Evolutionary conservation across 2,888 invertebrate species (phyloP).

Genomic region (Ametastegia equiseti): DNA sequence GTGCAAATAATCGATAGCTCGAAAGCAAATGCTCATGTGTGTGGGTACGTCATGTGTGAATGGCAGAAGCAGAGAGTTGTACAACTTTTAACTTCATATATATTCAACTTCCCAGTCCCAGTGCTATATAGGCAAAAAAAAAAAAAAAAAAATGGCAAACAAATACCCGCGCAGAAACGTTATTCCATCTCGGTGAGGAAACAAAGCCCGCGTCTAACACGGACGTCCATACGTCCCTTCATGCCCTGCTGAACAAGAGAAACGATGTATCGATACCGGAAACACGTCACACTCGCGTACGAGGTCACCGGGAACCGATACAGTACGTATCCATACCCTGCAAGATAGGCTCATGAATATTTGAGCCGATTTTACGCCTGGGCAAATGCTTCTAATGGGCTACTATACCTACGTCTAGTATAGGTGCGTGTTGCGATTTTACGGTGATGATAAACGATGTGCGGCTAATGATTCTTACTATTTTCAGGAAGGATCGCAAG

Average conservation of each 20-base stretch:
- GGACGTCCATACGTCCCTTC: constrained; percentile 59
- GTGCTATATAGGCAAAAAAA: neutral
- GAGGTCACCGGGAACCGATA: constrained; percentile 24
- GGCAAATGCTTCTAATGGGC: neutral
- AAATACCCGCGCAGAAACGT: constrained; percentile 15
- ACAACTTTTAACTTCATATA: constrained; percentile 67
- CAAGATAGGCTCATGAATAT: constrained; percentile 59
- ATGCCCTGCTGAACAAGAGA: constrained; percentile 51
- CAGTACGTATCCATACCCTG: neutral
- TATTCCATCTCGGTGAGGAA: constrained; percentile 55
- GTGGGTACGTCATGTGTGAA: no score
- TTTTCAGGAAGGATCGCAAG: no score
- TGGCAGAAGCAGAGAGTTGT: constrained; percentile 59
- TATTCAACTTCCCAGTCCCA: no score
- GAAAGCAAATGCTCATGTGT: constrained; percentile 63
- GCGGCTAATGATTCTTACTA: no score
- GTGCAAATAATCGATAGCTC: neutral
- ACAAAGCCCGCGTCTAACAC: no score
- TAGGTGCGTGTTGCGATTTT: no score
- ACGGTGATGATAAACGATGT: no score
- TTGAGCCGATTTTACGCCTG: constrained; percentile 58
- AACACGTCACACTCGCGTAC: constrained; percentile 55
- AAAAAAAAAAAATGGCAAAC: no score
- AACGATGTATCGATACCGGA: constrained; percentile 70
- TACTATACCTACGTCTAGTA: no score